phyloP scores from a whole-genome alignment of 2,797 vertebrate species.

The Liasis olivaceus region DNA sequence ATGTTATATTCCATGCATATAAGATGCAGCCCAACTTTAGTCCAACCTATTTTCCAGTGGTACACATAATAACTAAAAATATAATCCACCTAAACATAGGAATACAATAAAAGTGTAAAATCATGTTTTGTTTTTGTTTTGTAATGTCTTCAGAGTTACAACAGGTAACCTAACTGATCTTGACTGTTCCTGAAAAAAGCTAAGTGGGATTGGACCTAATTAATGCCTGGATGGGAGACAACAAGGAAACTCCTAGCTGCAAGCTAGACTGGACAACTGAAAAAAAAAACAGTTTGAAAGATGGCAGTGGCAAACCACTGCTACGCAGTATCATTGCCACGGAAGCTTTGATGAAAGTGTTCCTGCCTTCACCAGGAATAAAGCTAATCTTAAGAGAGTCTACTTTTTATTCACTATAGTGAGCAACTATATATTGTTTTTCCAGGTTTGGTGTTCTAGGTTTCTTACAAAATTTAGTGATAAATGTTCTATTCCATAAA shows the following conservation, averaged over 20 bases:
- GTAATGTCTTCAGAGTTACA: neutral
- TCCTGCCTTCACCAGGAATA: neutral
- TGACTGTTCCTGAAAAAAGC: neutral
- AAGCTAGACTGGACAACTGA: no score
- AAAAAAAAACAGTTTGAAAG: neutral
- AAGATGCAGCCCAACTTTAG: no score
- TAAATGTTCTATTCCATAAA: neutral
- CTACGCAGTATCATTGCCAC: neutral
- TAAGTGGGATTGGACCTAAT: neutral
- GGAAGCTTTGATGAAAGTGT: neutral
- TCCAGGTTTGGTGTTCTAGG: neutral
- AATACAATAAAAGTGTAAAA: neutral
- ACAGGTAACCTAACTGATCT: neutral
- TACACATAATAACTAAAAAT: neutral
- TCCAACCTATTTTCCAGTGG: no score
- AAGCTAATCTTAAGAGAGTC: neutral
- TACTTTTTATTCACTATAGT: neutral
- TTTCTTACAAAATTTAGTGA: neutral
- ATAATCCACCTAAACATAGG: neutral
- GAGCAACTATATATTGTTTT: neutral
- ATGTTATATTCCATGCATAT: no score
- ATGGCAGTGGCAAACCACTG: neutral
- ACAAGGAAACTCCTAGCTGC: no score
- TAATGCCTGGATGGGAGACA: neutral
- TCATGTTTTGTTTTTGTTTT: neutral